Evolutionary conservation across 30 jellyfish, hydroid and myxozoan species (phyloP), one percentile per base, ranked within the genome.

Genomic region (Sanderia malayensis): DNA sequence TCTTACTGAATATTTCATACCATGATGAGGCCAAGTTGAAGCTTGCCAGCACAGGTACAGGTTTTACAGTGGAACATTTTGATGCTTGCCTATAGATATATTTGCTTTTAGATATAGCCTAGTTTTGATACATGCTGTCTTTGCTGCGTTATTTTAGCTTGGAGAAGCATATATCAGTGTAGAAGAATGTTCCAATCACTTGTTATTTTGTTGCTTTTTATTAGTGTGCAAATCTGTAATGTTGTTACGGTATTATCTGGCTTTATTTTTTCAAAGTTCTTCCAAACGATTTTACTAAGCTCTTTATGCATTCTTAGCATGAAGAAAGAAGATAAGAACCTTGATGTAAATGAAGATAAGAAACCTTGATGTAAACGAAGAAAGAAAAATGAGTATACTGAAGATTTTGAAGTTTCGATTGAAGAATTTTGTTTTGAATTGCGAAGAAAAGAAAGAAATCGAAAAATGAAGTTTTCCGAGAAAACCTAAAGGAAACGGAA

Each of bases 251-350:
- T n/a, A n/a, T n/a, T n/a, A n/a, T n/a, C n/a, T n/a, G n/a, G n/a
- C 67, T 7, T 55, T 15, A 55, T 4, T 55, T 4, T 10, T 7
- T 6, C 29, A 15, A 55, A 19, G 67, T 23, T 33, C 44, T 33
- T 76, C 88, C 63, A 62, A 15, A 41, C 8, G 15, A 6, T 41
- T 6, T 6, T 8, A 78, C 60, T 61, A 2, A 49, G 31, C 52
- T 64, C 75, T 78, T 32, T 78, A 66, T 78, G 46, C 58, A 49
- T 78, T 78, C 82, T 20, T 78, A 78, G 89, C 89, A 47, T 78
- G 89, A 78, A 78, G 88, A 78, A 64, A 62, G 89, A 78, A 78
- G 89, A 78, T 78, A 78, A 49, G 64, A 49, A 19, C 8, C 27
- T 19, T 9, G 23, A 49, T 9, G 64, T 49, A 19, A 41, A 71